Percentiles rank a stretch among this genome's conserved stretches.
These are phyloP conservation scores for Tauraco erythrolophus DNA, from an alignment of 2,113 vertebrate genomes.

Conservation along the genomic window DNA sequence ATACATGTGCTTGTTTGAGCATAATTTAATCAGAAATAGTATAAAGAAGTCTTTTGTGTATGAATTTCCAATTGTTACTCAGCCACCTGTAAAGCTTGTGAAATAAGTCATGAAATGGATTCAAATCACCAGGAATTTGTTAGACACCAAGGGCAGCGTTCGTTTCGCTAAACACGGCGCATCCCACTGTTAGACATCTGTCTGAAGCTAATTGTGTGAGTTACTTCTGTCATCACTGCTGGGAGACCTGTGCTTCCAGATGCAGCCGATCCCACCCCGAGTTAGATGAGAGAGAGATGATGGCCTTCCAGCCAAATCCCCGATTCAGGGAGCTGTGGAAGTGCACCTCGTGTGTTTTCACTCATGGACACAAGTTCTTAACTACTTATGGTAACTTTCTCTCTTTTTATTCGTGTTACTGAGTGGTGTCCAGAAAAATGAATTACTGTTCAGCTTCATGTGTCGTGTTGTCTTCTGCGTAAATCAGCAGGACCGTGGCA, in stretches of 20 bases:
- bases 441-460: not conserved
- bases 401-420: not conserved
- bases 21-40: not conserved
- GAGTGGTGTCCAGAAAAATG: not conserved
- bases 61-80: not conserved
- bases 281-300: not conserved
- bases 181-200: not conserved
- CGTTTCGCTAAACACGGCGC: not conserved
- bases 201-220: not conserved
- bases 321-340: not conserved
- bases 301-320: not conserved
- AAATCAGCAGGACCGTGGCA: not conserved
- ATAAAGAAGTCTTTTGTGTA: not conserved
- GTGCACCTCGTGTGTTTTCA: not conserved
- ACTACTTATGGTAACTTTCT: not conserved
- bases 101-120: not conserved
- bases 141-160: not conserved
- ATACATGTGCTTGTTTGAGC: not conserved
- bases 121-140: not conserved
- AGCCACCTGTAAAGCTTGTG: not conserved
- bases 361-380: not conserved
- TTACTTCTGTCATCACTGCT: not conserved
- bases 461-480: not conserved
- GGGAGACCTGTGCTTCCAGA: not conserved
- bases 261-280: not conserved